Conservation (phyloP, 2,797 vertebrate species). For the Pristis pectinata region DNA sequence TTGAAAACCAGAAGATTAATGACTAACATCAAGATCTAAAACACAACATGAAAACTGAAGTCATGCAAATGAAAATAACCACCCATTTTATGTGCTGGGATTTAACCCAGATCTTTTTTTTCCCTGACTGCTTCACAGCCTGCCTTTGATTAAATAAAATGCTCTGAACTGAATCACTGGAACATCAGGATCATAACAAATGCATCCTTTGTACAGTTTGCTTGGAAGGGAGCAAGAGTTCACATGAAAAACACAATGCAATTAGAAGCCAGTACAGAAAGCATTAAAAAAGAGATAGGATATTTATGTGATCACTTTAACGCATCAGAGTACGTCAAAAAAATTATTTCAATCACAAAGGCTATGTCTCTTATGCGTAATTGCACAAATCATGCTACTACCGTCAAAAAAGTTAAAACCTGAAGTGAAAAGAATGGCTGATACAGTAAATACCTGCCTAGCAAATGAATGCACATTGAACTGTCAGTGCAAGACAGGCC, state of each 20-base stretch:
- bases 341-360: too few species aligned
- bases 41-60: neutral
- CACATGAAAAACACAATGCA: constrained; percentile 35
- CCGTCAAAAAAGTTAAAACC: neutral
- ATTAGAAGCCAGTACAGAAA: neutral
- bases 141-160: constrained; percentile 23
- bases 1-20: neutral
- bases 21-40: neutral
- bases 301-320: constrained; percentile 15
- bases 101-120: constrained; percentile 27
- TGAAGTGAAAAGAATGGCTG: neutral
- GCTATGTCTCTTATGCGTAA: too few species aligned
- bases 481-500: too few species aligned
- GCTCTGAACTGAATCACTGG: constrained; percentile 41
- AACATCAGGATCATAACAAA: constrained; percentile 48
- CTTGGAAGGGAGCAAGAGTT: constrained; percentile 36
- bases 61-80: neutral
- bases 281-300: neutral
- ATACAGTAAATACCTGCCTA: neutral
- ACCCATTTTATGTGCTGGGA: neutral
- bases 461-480: too few species aligned
- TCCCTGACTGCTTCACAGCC: constrained; percentile 10
- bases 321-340: neutral
- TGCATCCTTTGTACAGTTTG: constrained; percentile 45
- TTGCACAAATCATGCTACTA: neutral